These are phyloP conservation scores for Oreohelix idahoensis DNA, from an alignment of 1,140 invertebrate genomes.

Conservation along the genomic window DNA sequence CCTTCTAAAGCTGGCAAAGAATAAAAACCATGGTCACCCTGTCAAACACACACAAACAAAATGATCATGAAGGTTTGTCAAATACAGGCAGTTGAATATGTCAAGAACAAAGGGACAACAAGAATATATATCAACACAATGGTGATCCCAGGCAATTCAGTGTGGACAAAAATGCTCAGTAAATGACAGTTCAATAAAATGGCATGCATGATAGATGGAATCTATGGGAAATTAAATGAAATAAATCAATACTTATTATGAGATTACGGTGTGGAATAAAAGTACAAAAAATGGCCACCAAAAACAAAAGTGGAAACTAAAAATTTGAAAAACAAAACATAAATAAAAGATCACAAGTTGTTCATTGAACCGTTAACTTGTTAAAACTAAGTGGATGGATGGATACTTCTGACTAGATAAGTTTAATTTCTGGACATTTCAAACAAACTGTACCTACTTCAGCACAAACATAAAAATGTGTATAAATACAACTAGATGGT, in stretches of 20 bases:
- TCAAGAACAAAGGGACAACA: neutral
- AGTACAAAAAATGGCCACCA: neutral
- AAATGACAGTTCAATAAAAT: neutral
- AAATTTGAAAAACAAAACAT: neutral
- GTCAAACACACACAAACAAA: neutral
- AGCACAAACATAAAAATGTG: neutral
- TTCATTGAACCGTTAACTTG: neutral
- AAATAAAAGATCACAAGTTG: neutral
- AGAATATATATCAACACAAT: neutral
- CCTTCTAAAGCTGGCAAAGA: neutral
- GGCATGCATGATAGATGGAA: neutral
- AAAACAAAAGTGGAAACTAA: neutral
- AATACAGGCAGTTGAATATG: neutral
- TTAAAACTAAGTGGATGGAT: slow-evolving; percentile 4
- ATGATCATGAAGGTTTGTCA: neutral
- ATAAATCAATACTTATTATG: neutral
- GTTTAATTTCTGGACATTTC: neutral
- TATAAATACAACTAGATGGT: neutral
- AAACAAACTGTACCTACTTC: neutral
- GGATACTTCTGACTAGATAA: neutral
- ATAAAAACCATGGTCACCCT: neutral
- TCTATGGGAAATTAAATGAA: neutral
- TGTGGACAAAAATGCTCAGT: neutral
- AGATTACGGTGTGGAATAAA: neutral
- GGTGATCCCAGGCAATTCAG: neutral